phyloP scores from a whole-genome alignment of 2,888 invertebrate species.

The Iselma pallidipennis region DNA sequence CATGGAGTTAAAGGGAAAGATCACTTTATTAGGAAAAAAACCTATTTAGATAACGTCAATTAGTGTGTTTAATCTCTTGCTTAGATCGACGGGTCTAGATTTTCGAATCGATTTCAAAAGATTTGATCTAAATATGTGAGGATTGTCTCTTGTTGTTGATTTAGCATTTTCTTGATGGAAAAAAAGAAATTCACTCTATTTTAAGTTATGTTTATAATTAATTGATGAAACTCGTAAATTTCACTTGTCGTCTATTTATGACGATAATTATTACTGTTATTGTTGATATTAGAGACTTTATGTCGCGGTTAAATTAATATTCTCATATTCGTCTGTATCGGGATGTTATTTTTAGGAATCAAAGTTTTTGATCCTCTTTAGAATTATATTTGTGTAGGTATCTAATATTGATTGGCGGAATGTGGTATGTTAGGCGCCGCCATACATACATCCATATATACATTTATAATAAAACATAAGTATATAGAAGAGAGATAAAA shows the following conservation, averaged over 20 bases:
- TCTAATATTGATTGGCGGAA: too few species aligned
- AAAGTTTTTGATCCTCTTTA: too few species aligned
- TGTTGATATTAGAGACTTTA: neutral
- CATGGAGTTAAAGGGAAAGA: neutral
- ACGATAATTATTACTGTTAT: neutral
- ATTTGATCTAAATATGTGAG: neutral
- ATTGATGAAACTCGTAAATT: neutral
- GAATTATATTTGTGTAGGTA: too few species aligned
- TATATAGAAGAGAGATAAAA: slow-evolving; percentile 14
- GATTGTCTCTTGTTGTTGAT: neutral
- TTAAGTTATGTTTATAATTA: neutral
- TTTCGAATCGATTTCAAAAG: neutral
- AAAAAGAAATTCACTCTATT: too few species aligned
- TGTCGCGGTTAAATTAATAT: too few species aligned
- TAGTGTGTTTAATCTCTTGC: neutral
- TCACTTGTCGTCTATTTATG: neutral
- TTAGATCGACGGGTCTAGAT: neutral
- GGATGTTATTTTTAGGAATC: too few species aligned
- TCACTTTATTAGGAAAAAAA: neutral
- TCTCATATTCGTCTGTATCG: too few species aligned
- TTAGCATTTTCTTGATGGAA: too few species aligned
- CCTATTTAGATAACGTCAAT: neutral
- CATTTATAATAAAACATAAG: slow-evolving; percentile 16
- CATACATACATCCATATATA: too few species aligned
- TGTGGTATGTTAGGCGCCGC: too few species aligned